Conservation (phyloP, 2,888 invertebrate genomes). For the Bombylius major region DNA sequence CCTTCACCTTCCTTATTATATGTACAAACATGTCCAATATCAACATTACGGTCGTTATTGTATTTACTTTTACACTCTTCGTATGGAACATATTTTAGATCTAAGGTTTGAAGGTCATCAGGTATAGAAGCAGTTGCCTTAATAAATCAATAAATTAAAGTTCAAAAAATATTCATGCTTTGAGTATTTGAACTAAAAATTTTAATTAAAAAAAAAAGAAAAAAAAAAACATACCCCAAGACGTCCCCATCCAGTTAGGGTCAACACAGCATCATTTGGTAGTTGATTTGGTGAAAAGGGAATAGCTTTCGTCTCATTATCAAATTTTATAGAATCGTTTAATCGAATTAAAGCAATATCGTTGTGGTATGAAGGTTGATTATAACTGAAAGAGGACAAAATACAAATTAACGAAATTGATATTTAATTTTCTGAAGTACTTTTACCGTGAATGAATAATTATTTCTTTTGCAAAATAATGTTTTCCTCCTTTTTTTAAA, state of each 20-base stretch:
- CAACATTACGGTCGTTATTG: conserved; percentile 38
- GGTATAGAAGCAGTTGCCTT: conserved; percentile 39
- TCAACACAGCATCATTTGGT: conserved; percentile 39
- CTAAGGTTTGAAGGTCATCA: conserved; percentile 43
- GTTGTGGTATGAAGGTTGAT: conserved; percentile 36
- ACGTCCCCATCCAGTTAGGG: conserved; percentile 52
- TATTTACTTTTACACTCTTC: conserved; percentile 43
- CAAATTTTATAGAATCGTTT: conserved; percentile 39
- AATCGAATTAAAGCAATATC: conserved; percentile 58
- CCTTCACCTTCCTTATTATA: conserved; percentile 44
- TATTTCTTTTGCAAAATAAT: conserved; percentile 23
- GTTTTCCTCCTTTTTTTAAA: conserved; percentile 21
- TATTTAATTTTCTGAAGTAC: no score
- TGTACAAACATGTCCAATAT: conserved; percentile 47
- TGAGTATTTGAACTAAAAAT: background rate
- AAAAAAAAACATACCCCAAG: conserved; percentile 16
- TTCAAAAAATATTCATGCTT: no score
- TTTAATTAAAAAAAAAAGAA: background rate
- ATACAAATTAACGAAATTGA: background rate
- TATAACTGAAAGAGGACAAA: background rate
- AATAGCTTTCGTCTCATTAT: conserved; percentile 42
- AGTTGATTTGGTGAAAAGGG: conserved; percentile 41
- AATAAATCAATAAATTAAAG: background rate
- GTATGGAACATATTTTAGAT: conserved; percentile 42
- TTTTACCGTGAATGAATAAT: conserved; percentile 17